Conservation (phyloP, 2,113 vertebrate genomes). For the Urocolius indicus region DNA sequence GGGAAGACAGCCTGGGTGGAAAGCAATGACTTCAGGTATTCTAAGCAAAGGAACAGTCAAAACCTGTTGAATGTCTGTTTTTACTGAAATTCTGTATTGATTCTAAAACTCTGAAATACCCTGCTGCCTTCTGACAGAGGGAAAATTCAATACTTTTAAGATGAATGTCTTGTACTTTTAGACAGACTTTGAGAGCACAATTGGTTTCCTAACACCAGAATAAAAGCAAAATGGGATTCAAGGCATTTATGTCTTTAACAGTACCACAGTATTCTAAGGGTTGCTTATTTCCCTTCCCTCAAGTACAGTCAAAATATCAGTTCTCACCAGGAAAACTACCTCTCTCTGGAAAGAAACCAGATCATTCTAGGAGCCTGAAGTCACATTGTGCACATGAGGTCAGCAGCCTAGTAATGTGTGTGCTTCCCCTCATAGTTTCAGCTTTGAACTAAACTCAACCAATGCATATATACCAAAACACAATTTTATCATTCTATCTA, state of each 20-base stretch:
- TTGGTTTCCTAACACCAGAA: not conserved
- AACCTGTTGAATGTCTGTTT: not conserved
- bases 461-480: not conserved
- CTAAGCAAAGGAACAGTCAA: not conserved
- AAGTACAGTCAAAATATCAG: not conserved
- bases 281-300: not conserved
- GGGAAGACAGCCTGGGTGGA: rapidly evolving
- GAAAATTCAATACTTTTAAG: not conserved
- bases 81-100: not conserved
- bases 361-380: not conserved
- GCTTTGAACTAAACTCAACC: not conserved
- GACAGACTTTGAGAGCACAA: not conserved
- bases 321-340: not conserved
- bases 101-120: not conserved
- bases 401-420: not conserved
- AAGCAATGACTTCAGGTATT: not conserved
- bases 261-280: not conserved
- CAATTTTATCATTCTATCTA: not conserved
- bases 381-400: not conserved
- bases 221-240: not conserved
- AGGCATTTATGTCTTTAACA: not conserved
- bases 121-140: not conserved
- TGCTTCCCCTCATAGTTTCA: not conserved
- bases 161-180: not conserved
- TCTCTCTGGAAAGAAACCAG: not conserved